Evolutionary conservation across 1,140 invertebrate species (phyloP).

Genomic region (Medauroidea extradentata): DNA sequence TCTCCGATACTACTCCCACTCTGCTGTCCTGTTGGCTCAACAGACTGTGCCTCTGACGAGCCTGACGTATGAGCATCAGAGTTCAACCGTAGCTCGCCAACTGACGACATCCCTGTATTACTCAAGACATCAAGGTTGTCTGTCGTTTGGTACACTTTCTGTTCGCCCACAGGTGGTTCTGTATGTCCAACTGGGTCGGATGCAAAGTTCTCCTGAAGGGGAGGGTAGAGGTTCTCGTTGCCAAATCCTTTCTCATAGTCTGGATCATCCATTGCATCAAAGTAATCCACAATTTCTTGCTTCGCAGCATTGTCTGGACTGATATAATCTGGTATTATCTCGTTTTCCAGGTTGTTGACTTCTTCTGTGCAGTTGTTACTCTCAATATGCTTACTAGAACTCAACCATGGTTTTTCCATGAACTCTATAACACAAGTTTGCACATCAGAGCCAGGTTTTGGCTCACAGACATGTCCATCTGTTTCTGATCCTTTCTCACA

Average conservation of each 20-base stretch:
- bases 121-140: no score
- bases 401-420: constrained; percentile 39
- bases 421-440: constrained; percentile 34
- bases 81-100: no score
- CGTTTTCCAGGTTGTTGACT: constrained; percentile 27
- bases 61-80: no score
- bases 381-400: constrained; percentile 30
- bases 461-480: not conserved
- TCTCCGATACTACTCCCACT: not conserved
- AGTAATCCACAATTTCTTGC: constrained; percentile 4
- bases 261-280: constrained; percentile 2
- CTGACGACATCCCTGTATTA: no score
- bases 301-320: not conserved
- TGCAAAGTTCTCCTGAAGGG: no score
- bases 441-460: not conserved
- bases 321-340: constrained; percentile 7
- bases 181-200: no score
- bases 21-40: not conserved
- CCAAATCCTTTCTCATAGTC: not conserved
- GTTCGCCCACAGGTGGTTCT: no score
- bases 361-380: constrained; percentile 41
- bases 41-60: no score
- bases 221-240: no score
- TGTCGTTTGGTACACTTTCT: no score
- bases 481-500: not conserved